Base-by-base conservation (phyloP, 2,888 invertebrate species). In the Gortyna flavago region DNA sequence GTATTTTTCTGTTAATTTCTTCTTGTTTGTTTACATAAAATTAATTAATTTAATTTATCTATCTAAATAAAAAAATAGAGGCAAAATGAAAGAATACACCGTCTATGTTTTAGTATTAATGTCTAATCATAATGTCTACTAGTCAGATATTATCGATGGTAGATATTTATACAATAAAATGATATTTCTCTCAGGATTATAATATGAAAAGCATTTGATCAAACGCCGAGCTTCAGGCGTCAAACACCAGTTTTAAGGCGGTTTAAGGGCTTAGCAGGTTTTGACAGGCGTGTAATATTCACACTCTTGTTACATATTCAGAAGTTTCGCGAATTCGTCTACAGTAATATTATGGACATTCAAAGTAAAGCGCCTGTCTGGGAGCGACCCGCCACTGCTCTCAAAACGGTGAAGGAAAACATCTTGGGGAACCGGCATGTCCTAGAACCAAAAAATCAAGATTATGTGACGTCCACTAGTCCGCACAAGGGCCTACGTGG, bases 201-300 rank as follows among this genome's bases (percentile, higher is more conserved):
- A 61, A 48, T 38, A 44, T 38, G 11, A 25, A 59, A 82, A 35
- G 18, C 9, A 8, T 79, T 75, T 75, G 48, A 66, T 75, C 41
- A 66, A 25, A 65, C 81, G 38, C 32, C 75, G 59, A 41, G 21
- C 5, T 29, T 73, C 25, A 71, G 38, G 32, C 16, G 8, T 48
- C n/a, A n/a, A 48, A 48, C n/a, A 38, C 2, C 48, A 41, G 65
- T 13, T 54, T 73, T 44, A 35, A 32, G 35, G 11, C 1, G 13
- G 44, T 48, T 44, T 29, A 64, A 54, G 64, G 16, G 13, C 29
- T 73, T 35, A 54, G 29, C 61, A 59, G 21, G n/a, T 64, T 81
- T n/a, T 75, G 75, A 75, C 48, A 75, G 29, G 44, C 51, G 6
- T 29, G 11, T 81, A 32, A 75, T n/a, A 48, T 29, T 32, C 18